Conservation (phyloP, 2,888 invertebrate genomes). For the Caenorhabditis angaria region DNA sequence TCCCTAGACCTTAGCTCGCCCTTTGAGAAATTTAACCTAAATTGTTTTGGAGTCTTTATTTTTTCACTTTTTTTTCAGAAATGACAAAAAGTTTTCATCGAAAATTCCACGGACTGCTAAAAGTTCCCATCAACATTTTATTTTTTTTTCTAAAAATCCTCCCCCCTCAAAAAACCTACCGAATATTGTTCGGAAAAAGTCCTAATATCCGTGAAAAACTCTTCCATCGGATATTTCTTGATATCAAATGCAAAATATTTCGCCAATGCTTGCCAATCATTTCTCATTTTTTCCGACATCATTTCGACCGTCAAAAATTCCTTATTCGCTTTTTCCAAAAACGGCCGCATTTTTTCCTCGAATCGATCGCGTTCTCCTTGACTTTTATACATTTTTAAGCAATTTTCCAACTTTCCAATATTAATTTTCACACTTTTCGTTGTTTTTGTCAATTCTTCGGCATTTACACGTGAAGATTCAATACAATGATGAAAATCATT, state of each 20-base stretch:
- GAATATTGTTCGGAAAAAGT: slow-evolving; percentile 90
- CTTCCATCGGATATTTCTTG: slow-evolving; percentile 91
- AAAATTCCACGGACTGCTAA: no score
- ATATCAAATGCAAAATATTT: slow-evolving; percentile 92
- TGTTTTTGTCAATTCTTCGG: slow-evolving; percentile 74
- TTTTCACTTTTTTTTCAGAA: no score
- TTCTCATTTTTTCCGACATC: slow-evolving; percentile 93
- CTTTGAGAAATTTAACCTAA: no score
- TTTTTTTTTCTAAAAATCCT: no score
- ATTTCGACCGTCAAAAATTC: slow-evolving; percentile 87
- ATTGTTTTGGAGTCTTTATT: no score
- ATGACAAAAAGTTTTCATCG: no score
- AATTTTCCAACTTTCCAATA: slow-evolving; percentile 80
- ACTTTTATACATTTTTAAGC: slow-evolving; percentile 86
- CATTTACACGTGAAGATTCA: slow-evolving; percentile 80
- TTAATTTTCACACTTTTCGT: slow-evolving; percentile 57
- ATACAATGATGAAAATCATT: slow-evolving; percentile 88
- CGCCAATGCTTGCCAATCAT: slow-evolving; percentile 83
- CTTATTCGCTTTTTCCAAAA: slow-evolving; percentile 82
- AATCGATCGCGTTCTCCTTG: slow-evolving; percentile 82
- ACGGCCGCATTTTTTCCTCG: slow-evolving; percentile 85
- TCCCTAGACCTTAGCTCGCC: no score
- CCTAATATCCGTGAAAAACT: slow-evolving; percentile 93
- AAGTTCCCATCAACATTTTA: no score
- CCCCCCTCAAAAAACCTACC: slow-evolving; percentile 72